Evolutionary conservation across 1,140 invertebrate species (phyloP).

Genomic region (Diploscapter pachys): DNA sequence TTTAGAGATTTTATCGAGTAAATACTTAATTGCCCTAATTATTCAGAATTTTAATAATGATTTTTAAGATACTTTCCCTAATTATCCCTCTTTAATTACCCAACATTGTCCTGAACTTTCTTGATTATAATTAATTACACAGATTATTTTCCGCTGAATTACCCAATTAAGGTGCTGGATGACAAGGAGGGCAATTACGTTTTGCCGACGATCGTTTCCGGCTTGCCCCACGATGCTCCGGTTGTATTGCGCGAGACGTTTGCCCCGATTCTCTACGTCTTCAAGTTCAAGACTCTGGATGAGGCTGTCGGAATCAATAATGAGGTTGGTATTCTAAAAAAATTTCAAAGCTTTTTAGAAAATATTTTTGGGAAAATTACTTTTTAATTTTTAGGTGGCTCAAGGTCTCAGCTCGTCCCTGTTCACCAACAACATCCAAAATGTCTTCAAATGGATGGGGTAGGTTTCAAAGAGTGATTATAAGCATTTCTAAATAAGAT

Average conservation of each 20-base stretch:
- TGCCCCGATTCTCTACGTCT: constrained; percentile 91
- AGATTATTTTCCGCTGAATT: too few relatives aligned
- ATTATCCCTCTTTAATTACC: too few relatives aligned
- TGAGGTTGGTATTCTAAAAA: constrained; percentile 63
- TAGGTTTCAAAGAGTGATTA: not conserved
- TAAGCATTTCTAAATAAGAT: too few relatives aligned
- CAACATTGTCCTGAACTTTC: too few relatives aligned
- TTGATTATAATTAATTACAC: too few relatives aligned
- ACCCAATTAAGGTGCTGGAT: constrained; percentile 46
- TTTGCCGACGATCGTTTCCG: constrained; percentile 90
- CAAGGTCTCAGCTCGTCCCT: constrained; percentile 92
- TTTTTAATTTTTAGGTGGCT: constrained; percentile 63
- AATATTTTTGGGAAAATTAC: not conserved
- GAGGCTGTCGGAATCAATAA: constrained; percentile 90
- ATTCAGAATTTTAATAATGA: too few relatives aligned
- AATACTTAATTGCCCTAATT: too few relatives aligned
- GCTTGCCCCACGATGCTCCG: constrained; percentile 73
- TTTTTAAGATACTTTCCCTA: too few relatives aligned
- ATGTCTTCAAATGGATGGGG: constrained; percentile 81
- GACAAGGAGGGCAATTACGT: constrained; percentile 83
- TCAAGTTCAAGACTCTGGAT: constrained; percentile 74
- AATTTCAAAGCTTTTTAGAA: too few relatives aligned
- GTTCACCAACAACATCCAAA: constrained; percentile 82
- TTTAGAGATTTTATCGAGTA: too few relatives aligned
- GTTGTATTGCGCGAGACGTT: constrained; percentile 90